Conservation (phyloP, 2,888 invertebrate genomes). For the Folsomia candida region DNA sequence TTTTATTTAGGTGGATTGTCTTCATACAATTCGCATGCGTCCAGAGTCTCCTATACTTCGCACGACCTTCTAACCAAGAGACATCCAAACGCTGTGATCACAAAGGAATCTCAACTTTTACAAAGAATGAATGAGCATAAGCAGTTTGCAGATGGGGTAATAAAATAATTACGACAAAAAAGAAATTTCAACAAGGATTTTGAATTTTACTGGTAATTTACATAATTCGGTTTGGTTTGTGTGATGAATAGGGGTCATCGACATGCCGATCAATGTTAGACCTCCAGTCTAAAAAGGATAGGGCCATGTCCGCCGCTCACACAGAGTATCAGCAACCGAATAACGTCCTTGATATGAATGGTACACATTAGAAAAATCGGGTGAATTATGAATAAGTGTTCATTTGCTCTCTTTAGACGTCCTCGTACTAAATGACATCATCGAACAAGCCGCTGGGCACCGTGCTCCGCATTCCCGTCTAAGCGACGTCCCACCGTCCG, state of each 20-base stretch:
- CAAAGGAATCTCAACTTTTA: conserved; percentile 80
- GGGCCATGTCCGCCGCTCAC: background rate
- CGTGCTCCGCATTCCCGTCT: background rate
- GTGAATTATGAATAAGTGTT: too few relatives aligned
- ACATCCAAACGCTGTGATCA: conserved; percentile 59
- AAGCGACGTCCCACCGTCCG: background rate
- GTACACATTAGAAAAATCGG: background rate
- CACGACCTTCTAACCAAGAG: conserved; percentile 73
- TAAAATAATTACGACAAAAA: too few relatives aligned
- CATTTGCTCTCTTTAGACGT: too few relatives aligned
- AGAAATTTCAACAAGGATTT: too few relatives aligned
- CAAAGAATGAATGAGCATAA: conserved; percentile 52
- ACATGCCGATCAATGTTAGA: conserved; percentile 2
- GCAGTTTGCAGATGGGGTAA: background rate
- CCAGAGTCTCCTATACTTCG: conserved; percentile 87
- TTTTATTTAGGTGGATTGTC: conserved; percentile 56
- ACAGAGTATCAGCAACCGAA: background rate
- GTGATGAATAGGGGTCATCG: background rate
- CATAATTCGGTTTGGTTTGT: background rate
- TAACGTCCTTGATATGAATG: conserved; percentile 6
- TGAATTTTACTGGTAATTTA: background rate
- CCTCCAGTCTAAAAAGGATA: background rate
- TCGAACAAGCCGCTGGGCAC: conserved; percentile 78
- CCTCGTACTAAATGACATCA: conserved; percentile 94
- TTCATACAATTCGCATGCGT: conserved; percentile 92